phyloP scores from a whole-genome alignment of 2,797 vertebrate species.

The Trichosurus vulpecula region DNA sequence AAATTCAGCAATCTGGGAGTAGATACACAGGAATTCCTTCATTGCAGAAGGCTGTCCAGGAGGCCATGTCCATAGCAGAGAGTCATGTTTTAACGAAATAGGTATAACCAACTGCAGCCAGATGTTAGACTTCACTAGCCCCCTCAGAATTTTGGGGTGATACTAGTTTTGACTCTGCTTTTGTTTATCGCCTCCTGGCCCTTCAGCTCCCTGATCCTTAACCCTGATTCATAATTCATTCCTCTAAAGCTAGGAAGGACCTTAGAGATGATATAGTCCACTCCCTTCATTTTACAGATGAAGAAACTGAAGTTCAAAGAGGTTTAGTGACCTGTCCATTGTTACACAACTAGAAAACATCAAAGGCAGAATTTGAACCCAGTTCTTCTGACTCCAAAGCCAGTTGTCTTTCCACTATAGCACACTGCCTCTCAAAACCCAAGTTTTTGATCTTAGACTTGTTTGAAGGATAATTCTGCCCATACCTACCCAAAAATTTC shows the following conservation, averaged over 20 bases:
- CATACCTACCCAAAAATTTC: neutral
- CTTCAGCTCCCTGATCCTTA: neutral
- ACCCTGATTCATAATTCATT: neutral
- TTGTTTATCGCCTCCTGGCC: neutral
- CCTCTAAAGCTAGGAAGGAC: neutral
- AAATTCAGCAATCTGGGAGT: neutral
- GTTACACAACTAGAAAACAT: neutral
- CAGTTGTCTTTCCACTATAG: neutral
- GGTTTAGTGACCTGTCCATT: neutral
- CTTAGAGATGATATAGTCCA: neutral
- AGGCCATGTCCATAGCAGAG: neutral
- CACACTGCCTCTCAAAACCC: neutral
- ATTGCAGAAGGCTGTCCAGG: neutral
- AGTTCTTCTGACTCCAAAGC: neutral
- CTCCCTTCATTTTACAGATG: neutral
- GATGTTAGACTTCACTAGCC: neutral
- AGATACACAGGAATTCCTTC: neutral
- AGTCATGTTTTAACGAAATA: neutral
- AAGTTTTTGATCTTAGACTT: neutral
- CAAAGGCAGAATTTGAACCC: neutral
- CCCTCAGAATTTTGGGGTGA: neutral
- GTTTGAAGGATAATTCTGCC: neutral
- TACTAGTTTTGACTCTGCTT: neutral
- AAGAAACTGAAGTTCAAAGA: neutral
- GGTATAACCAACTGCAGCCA: neutral